Evolutionary conservation across 2,797 vertebrate species (phyloP).

Genomic region (Chromobotia macracanthus): DNA sequence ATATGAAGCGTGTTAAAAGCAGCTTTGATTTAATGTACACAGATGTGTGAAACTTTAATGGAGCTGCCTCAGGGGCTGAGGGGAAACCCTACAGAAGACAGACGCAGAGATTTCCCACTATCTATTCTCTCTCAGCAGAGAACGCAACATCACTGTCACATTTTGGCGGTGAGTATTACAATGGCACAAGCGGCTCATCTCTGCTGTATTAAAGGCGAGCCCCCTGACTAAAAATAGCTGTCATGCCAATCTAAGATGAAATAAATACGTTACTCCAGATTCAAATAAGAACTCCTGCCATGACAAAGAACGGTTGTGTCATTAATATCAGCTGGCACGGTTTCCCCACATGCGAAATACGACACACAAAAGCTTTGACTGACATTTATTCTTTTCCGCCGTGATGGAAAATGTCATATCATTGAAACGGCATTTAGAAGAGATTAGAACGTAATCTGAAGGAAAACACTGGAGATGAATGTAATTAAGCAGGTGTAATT

Average conservation of each 20-base stretch:
- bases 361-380: constrained; percentile 73
- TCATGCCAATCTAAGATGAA: constrained; percentile 99
- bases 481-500: constrained; percentile 71
- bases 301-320: constrained; percentile 80
- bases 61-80: not conserved
- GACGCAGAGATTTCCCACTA: constrained; percentile 65
- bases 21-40: not conserved
- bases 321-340: constrained; percentile 73
- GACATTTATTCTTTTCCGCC: constrained; percentile 72
- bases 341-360: not conserved
- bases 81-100: constrained; percentile 3
- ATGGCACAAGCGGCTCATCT: constrained; percentile 92
- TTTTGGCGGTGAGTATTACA: constrained; percentile 99
- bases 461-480: constrained; percentile 77
- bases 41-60: constrained; percentile 12
- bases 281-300: constrained; percentile 88
- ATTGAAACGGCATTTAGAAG: constrained; percentile 77
- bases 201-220: constrained; percentile 94
- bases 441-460: constrained; percentile 78
- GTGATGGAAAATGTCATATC: constrained; percentile 79
- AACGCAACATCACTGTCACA: constrained; percentile 96
- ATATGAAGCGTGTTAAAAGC: too few relatives aligned
- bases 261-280: constrained; percentile 98
- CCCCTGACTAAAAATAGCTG: constrained; percentile 98
- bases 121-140: constrained; percentile 93